Evolutionary conservation across 2,888 invertebrate genomes (phyloP).

Genomic region (Craniophora ligustri): DNA sequence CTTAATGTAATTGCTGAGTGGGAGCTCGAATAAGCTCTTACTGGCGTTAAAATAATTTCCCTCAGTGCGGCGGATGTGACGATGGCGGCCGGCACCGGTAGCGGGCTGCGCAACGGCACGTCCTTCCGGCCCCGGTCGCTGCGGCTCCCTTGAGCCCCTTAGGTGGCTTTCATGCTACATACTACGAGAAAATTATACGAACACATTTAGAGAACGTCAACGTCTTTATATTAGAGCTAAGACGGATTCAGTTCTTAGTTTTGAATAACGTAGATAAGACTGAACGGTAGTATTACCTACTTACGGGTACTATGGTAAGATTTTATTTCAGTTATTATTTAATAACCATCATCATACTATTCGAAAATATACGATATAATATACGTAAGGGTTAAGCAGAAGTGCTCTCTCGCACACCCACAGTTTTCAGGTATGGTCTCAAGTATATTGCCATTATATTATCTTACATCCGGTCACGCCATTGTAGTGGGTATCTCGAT

Average conservation of each 20-base stretch:
- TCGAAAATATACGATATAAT: too few species aligned
- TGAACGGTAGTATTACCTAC: not conserved
- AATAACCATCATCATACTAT: too few species aligned
- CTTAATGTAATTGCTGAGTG: conserved; percentile 70
- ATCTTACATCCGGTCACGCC: not conserved
- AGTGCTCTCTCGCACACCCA: too few species aligned
- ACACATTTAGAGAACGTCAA: conserved; percentile 56
- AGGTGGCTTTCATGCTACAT: conserved; percentile 63
- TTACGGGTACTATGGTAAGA: too few species aligned
- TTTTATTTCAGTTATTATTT: too few species aligned
- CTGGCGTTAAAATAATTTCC: conserved; percentile 74
- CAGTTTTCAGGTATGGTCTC: too few species aligned
- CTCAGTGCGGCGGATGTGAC: conserved; percentile 69
- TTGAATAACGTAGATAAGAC: conserved; percentile 1
- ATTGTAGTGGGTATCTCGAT: conserved; percentile 28
- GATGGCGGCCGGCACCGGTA: conserved; percentile 67
- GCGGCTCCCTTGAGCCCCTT: conserved; percentile 65
- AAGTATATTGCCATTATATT: not conserved
- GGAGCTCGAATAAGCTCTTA: conserved; percentile 60
- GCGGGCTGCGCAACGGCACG: conserved; percentile 69
- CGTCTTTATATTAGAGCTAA: conserved; percentile 29
- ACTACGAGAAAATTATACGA: conserved; percentile 66
- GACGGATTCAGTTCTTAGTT: conserved; percentile 15
- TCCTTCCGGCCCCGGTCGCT: conserved; percentile 70
- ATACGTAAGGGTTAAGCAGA: too few species aligned